Evolutionary conservation across 2,797 vertebrate genomes (phyloP), one percentile per base, ranked within the genome.

Genomic region (Numenius phaeopus): DNA sequence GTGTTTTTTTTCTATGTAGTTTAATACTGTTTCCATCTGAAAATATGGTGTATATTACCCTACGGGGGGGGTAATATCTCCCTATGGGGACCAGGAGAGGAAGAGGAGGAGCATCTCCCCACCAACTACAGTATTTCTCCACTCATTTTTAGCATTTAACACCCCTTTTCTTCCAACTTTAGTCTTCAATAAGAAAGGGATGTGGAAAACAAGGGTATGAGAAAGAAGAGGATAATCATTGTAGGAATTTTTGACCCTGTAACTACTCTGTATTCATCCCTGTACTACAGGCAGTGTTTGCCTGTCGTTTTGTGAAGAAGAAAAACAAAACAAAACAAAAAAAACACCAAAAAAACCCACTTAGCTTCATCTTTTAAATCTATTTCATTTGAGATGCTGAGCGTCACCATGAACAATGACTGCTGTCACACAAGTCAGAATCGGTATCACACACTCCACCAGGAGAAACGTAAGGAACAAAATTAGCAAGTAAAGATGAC

Each of bases 1-100:
- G 2, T n/a, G 9, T 11, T 7, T 26, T 54, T 57, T 65, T 42
- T 11, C 34, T 49, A 29, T 0, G 0, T n/a, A 39, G 34, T 32
- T 75, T 75, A 55, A 79, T 16, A 30, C 15, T 11, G 24, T 21
- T 91, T 40, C 24, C 37, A 75, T 20, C 62, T 71, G 54, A 65
- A 39, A 65, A 44, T 21, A 12, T 17, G 8, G 24, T 6, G 11
- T 11, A 5, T 11, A 9, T 46, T 19, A 49, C 22, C 24, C 24
- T 16, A 39, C n/a, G n/a, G 30, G 23, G 7, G 13, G 6, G 12
- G 24, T 2, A 61, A 2, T 19, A 57, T 12, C 29, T 32, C 37
- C 65, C 42, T 46, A 5, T 1, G 7, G 24, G 70, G 11, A 8
- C 30, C 22, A 65, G 42, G 6, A 77, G 2, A 12, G 27, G 15